Percentiles rank a stretch among this genome's conserved stretches.
Conservation (phyloP, 2,797 vertebrate genomes). For the Neosilurus mollespiculum region DNA sequence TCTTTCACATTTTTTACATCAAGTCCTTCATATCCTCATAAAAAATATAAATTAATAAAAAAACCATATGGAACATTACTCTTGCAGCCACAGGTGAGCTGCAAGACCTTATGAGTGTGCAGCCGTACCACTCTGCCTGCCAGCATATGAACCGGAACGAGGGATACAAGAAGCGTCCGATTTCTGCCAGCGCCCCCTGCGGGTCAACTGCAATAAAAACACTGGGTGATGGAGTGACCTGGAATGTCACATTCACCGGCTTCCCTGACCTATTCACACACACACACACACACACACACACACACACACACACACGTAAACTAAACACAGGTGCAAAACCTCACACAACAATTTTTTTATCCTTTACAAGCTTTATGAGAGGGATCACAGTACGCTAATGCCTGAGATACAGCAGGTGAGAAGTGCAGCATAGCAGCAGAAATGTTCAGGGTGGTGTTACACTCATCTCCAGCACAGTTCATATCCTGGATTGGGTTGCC, state of each 20-base stretch:
- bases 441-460: slow-evolving; percentile 62
- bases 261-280: slow-evolving; percentile 60
- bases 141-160: slow-evolving; percentile 75
- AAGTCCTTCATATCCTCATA: no score
- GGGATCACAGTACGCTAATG: slow-evolving; percentile 64
- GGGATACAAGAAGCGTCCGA: slow-evolving; percentile 77
- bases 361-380: background rate
- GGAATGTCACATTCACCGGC: slow-evolving; percentile 71
- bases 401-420: slow-evolving; percentile 61
- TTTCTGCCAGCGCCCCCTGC: slow-evolving; percentile 73
- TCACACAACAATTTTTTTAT: background rate
- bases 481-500: slow-evolving; percentile 76
- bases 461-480: slow-evolving; percentile 73
- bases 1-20: background rate
- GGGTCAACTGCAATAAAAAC: slow-evolving; percentile 74
- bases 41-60: no score
- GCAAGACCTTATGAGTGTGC: background rate
- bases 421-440: slow-evolving; percentile 77
- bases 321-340: background rate
- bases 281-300: slow-evolving; percentile 9
- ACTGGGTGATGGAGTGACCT: slow-evolving; percentile 71
- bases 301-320: slow-evolving; percentile 16
- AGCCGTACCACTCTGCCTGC: slow-evolving; percentile 77
- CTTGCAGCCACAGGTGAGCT: background rate
- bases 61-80: background rate